phyloP scores from a whole-genome alignment of 1,140 invertebrate genomes.

The Orchestia grillus region DNA sequence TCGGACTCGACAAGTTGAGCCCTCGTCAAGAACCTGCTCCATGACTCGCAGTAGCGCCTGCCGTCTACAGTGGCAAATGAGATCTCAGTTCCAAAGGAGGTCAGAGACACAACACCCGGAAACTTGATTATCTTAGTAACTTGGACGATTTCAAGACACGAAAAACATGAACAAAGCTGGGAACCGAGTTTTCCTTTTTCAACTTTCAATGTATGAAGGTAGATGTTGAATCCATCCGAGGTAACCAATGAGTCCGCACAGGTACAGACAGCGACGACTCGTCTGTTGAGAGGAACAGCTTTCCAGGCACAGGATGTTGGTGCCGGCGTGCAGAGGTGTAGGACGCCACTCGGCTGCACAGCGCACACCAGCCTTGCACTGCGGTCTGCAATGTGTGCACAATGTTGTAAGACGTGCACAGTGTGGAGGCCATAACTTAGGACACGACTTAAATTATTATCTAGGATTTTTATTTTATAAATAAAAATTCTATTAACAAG shows the following conservation, averaged over 20 bases:
- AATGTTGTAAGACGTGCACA: background rate
- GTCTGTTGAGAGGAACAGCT: background rate
- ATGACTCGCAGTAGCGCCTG: background rate
- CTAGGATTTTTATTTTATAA: no score
- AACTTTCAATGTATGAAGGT: background rate
- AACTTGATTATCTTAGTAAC: background rate
- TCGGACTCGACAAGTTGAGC: background rate
- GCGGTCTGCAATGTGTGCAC: background rate
- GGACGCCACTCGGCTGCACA: background rate
- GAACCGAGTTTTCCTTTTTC: background rate
- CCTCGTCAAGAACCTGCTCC: background rate
- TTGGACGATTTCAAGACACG: background rate
- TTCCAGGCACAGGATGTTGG: background rate
- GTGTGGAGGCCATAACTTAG: no score
- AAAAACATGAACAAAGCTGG: background rate
- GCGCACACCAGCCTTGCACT: background rate
- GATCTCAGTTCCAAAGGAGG: background rate
- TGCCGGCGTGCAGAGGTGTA: background rate
- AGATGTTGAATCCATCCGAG: background rate
- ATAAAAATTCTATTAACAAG: no score
- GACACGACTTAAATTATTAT: no score
- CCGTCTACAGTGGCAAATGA: background rate
- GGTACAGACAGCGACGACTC: background rate
- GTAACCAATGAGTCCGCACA: background rate
- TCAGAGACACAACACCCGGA: background rate